Conservation (phyloP, 2,888 invertebrate species). For the Siphlonurus alternatus region DNA sequence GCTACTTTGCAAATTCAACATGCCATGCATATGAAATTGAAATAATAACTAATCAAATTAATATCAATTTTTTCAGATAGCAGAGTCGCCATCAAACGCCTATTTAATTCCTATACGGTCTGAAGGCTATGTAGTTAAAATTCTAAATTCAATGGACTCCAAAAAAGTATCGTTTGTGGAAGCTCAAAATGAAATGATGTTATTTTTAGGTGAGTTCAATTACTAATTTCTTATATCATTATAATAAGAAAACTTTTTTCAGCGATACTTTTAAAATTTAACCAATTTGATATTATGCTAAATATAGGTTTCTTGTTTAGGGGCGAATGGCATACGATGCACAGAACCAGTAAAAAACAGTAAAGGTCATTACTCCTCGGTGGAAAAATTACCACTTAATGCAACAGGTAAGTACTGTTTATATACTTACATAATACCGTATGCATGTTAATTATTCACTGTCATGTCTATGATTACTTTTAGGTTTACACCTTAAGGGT, state of each 20-base stretch:
- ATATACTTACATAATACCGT: background rate
- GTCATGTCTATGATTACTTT: too few relatives aligned
- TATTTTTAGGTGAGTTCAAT: conserved; percentile 51
- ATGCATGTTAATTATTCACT: background rate
- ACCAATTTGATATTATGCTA: too few relatives aligned
- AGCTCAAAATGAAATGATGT: conserved; percentile 56
- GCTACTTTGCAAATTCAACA: too few relatives aligned
- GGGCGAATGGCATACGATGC: conserved; percentile 41
- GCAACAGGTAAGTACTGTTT: background rate
- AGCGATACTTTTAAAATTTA: too few relatives aligned
- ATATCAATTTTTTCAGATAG: background rate
- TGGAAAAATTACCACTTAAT: conserved; percentile 22
- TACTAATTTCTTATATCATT: too few relatives aligned
- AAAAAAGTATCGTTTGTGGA: conserved; percentile 45
- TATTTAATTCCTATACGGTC: conserved; percentile 26
- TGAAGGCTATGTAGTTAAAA: conserved; percentile 61
- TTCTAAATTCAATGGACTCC: conserved; percentile 69
- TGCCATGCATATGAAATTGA: too few relatives aligned
- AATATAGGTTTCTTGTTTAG: conserved; percentile 26
- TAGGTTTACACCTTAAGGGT: too few relatives aligned
- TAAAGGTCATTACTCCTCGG: conserved; percentile 42
- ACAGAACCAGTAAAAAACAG: conserved; percentile 54
- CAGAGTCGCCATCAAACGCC: background rate
- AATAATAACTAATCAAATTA: too few relatives aligned
- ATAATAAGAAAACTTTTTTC: too few relatives aligned